These are phyloP conservation scores for Nothocercus julius DNA, from an alignment of 2,113 vertebrate genomes.

Conservation along the genomic window DNA sequence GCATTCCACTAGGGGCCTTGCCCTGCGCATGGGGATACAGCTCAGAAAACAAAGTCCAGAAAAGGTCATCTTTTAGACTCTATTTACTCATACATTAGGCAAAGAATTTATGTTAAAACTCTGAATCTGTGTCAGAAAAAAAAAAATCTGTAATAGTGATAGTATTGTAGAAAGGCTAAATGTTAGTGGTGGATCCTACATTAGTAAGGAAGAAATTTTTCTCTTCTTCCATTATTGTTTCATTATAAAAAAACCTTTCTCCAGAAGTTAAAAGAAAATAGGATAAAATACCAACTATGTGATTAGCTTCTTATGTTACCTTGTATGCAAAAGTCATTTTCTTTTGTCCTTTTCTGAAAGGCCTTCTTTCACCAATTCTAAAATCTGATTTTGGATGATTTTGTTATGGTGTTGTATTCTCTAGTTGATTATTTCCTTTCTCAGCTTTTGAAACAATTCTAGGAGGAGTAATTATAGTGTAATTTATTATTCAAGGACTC, in stretches of 20 bases:
- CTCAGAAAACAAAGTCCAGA: not conserved
- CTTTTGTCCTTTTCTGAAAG: not conserved
- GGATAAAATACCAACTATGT: not conserved
- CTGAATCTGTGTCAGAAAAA: not conserved
- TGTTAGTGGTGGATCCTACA: not conserved
- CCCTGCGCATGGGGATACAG: not conserved
- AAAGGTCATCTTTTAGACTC: not conserved
- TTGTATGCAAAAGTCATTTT: not conserved
- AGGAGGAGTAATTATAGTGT: not conserved
- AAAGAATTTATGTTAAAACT: not conserved
- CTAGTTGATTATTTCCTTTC: not conserved
- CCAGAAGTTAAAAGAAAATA: conserved; percentile 5
- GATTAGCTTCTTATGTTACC: not conserved
- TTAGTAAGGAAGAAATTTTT: not conserved
- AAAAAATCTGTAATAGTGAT: not conserved
- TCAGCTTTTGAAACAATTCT: not conserved
- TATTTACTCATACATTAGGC: not conserved
- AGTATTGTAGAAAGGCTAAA: not conserved
- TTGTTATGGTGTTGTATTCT: not conserved
- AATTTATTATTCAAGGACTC: not conserved
- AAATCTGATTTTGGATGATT: not conserved
- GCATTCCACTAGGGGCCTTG: not conserved
- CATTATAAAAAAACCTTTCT: not conserved
- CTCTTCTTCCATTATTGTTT: not conserved
- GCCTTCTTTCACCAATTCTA: not conserved